Percentiles rank a stretch among this genome's conserved stretches.
Conservation (phyloP, 2,797 vertebrate species). For the Threskiornis aethiopicus region DNA sequence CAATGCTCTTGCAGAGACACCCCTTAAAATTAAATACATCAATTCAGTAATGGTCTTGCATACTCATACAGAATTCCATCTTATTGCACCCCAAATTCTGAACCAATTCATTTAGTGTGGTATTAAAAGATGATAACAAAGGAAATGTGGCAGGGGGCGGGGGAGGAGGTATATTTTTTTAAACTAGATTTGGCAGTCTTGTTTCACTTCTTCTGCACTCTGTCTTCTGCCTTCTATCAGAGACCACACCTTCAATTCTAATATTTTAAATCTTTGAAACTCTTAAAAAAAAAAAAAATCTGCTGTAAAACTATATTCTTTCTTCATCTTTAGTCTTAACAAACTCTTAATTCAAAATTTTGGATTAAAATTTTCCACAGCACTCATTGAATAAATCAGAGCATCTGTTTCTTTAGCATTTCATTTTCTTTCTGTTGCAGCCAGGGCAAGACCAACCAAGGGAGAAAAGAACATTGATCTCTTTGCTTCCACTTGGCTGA, state of each 20-base stretch:
- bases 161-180: not conserved
- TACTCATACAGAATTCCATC: not conserved
- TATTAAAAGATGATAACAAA: not conserved
- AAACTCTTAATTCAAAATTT: not conserved
- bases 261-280: not conserved
- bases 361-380: not conserved
- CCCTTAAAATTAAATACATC: not conserved
- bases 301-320: not conserved
- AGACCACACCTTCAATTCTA: not conserved
- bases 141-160: not conserved
- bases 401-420: not conserved
- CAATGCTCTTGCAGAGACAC: not conserved
- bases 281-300: not conserved
- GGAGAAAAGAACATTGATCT: not conserved
- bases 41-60: not conserved
- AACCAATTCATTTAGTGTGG: not conserved
- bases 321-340: not conserved
- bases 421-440: not conserved
- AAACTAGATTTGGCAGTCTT: not conserved
- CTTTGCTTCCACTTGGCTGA: not conserved
- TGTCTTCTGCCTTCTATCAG: not conserved
- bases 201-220: not conserved
- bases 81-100: not conserved
- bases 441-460: not conserved
- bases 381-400: not conserved